Evolutionary conservation across 1,140 invertebrate species (phyloP), one percentile per base, ranked within the genome.

Genomic region (Coenobita brevimanus): DNA sequence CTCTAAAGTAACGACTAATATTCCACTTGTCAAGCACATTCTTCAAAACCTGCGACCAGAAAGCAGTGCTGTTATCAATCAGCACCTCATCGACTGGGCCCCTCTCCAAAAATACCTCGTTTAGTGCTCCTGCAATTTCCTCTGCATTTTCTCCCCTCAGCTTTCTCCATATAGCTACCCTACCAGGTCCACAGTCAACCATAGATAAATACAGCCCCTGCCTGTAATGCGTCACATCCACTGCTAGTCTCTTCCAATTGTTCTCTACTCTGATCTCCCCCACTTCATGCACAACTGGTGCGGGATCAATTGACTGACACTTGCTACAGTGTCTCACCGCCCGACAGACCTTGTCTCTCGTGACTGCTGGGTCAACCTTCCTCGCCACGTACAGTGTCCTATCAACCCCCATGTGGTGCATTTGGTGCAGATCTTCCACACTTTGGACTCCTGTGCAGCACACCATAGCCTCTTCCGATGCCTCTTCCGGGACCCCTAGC

Each of bases 191-290:
- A 41, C 30, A 33, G n/a, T 67, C 62, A 6, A 67, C 30, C 62
- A 67, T 67, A 8, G 62, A 67, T 24, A 33, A n/a, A n/a, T 24
- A 67, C 62, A 67, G n/a, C 21, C 62, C n/a, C n/a, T 67, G 62
- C n/a, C 30, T n/a, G 36, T 75, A 75, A n/a, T 75, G 71, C 8
- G 38, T 75, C 8, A 75, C 38, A 41, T 75, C 71, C 8, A 75
- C 33, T 4, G 71, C 71, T 33, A 75, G 38, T 33, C 71, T 38
- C 71, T 75, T 75, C 71, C 33, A 75, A n/a, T 75, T 41, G 24
- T 21, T 10, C 38, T 75, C 24, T 24, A 75, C 71, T 33, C 33
- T 13, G 13, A 75, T 41, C 71, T 41, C 38, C 36, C 38, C 38
- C n/a, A 6, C 62, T n/a, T 67, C 62, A 24, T 67, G 30, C 8